Conservation (phyloP, 2,888 invertebrate genomes). For the Caenorhabditis sulstoni region DNA sequence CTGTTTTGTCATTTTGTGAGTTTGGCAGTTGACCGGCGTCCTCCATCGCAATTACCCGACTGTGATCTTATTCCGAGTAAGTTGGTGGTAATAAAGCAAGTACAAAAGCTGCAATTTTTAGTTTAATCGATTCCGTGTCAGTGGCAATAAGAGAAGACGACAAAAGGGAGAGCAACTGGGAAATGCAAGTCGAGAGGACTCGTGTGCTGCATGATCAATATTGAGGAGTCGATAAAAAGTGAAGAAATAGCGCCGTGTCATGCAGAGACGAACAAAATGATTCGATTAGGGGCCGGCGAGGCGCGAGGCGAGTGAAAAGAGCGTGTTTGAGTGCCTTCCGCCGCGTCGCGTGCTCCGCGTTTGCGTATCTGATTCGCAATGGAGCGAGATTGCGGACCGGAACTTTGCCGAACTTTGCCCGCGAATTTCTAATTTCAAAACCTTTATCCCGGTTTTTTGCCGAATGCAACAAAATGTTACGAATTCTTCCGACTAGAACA, state of each 20-base stretch:
- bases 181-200: neutral
- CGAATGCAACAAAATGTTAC: neutral
- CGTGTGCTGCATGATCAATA: constrained; percentile 25
- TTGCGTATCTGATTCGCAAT: constrained; percentile 19
- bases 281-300: constrained; percentile 41
- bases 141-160: neutral
- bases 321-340: constrained; percentile 26
- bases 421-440: no score
- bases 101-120: constrained; percentile 19
- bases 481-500: no score
- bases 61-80: constrained; percentile 48
- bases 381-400: constrained; percentile 27
- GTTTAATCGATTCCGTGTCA: neutral
- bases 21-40: constrained; percentile 51
- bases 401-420: neutral
- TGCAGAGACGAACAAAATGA: constrained; percentile 32
- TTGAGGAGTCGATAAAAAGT: constrained; percentile 34
- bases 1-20: constrained; percentile 56
- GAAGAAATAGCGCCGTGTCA: constrained; percentile 17
- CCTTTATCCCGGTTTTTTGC: constrained; percentile 1
- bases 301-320: constrained; percentile 24
- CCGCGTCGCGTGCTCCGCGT: constrained; percentile 49
- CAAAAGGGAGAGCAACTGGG: neutral
- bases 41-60: constrained; percentile 53
- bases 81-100: constrained; percentile 22